Evolutionary conservation across 2,888 invertebrate genomes (phyloP), one percentile per base, ranked within the genome.

Genomic region (Smittia aterrima): DNA sequence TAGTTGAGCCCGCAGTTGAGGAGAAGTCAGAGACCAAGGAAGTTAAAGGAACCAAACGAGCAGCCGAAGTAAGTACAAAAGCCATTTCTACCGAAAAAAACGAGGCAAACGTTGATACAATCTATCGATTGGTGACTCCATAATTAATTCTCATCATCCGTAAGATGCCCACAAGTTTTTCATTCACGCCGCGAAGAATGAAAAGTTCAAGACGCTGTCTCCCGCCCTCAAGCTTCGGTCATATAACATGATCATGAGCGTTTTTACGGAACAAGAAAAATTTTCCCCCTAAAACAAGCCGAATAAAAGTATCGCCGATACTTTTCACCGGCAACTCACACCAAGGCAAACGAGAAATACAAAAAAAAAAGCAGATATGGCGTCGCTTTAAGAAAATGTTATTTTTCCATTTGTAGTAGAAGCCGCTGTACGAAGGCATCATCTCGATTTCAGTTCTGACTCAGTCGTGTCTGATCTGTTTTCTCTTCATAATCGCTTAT

Each of bases 21-120:
- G 87, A 87, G 80, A 90, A 88, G 80, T 90, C 90, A 84, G 90
- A 89, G 80, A 88, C 88, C 81, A 91, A 91, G 85, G 90, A 90
- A 82, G 85, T 90, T 78, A 91, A 92, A 86, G 91, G 89, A 83
- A 89, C 89, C 83, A 92, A 92, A 85, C 87, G 92, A 86, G 87
- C 90, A 84, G 89, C 91, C 79, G 91, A 92, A 86, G 91, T 92
- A 84, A 89, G 90, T 87, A 54, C n/a, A n/a, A n/a, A n/a, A n/a
- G n/a, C n/a, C n/a, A n/a, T n/a, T n/a, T n/a, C n/a, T n/a, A n/a
- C n/a, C n/a, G n/a, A n/a, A n/a, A n/a, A n/a, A n/a, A n/a, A 22
- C 22, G 47, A 13, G 58, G 20, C 47, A 11, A 58, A 22, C 4
- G 58, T 13, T 18, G 58, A 58, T 13, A 58, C 4, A 32, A 9